Percentiles rank a stretch among this genome's conserved stretches.
phyloP scores from a whole-genome alignment of 2,797 vertebrate species.

The Kryptopterus vitreolus region DNA sequence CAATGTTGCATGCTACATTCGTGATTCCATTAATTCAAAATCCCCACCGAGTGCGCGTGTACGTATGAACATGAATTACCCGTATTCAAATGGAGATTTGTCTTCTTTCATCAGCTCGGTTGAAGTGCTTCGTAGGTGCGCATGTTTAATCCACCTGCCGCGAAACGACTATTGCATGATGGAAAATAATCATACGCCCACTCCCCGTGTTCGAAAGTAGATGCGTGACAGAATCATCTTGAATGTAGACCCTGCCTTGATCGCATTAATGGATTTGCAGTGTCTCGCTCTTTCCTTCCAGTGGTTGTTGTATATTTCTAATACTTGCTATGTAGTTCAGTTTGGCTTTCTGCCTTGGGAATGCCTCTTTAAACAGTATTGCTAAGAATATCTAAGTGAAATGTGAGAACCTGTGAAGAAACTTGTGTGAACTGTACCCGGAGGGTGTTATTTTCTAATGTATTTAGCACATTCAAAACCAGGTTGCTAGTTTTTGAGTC shows the following conservation, averaged over 20 bases:
- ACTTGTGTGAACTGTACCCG: slow-evolving; percentile 1
- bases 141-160: slow-evolving; percentile 13
- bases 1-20: slow-evolving; percentile 3
- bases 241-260: slow-evolving; percentile 2
- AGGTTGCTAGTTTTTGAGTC: neutral
- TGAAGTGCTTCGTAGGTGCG: slow-evolving; percentile 30
- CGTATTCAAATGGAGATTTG: slow-evolving; percentile 23
- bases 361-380: slow-evolving; percentile 21
- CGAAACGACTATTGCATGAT: neutral
- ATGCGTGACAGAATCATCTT: slow-evolving; percentile 18
- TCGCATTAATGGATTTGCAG: slow-evolving; percentile 23
- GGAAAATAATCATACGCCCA: slow-evolving; percentile 28
- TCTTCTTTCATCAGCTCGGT: neutral
- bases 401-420: slow-evolving; percentile 27
- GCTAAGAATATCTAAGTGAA: slow-evolving; percentile 12
- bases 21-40: slow-evolving; percentile 44
- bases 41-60: neutral
- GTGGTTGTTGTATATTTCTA: neutral
- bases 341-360: neutral
- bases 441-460: neutral
- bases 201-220: slow-evolving; percentile 17
- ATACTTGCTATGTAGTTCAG: slow-evolving; percentile 10
- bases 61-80: slow-evolving; percentile 35
- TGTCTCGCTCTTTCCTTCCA: slow-evolving; percentile 10
- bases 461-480: neutral